These are phyloP conservation scores for Sebastes matsubarae DNA, from an alignment of 2,797 vertebrate species.

Conservation along the genomic window DNA sequence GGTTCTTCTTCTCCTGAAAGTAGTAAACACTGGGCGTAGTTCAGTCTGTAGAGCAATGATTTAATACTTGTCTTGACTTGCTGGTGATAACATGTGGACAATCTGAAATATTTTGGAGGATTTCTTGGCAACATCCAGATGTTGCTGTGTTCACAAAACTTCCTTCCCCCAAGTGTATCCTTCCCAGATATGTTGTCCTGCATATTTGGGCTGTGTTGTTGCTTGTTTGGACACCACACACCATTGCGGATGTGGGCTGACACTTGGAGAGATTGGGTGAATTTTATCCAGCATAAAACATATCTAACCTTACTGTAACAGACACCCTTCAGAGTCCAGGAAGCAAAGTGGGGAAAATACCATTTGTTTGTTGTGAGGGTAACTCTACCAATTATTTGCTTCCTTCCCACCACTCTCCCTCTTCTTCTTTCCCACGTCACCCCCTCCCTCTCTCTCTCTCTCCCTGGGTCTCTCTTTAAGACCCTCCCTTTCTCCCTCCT, in stretches of 20 bases:
- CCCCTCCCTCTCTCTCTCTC: neutral
- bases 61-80: neutral
- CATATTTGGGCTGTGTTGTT: constrained; percentile 29
- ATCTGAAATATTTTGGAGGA: neutral
- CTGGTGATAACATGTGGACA: neutral
- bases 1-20: neutral
- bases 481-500: constrained; percentile 49
- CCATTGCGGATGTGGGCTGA: neutral
- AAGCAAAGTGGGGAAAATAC: neutral
- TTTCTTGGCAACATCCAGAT: neutral
- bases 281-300: neutral
- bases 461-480: constrained; percentile 3
- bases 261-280: neutral
- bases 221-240: constrained; percentile 10
- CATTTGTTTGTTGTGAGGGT: neutral
- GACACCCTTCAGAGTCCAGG: too few species aligned
- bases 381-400: constrained; percentile 1
- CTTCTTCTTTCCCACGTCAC: neutral
- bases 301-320: neutral
- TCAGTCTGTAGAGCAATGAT: neutral
- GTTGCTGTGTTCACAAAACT: neutral
- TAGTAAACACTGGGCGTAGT: neutral
- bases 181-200: neutral
- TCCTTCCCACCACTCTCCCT: neutral
- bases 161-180: neutral